Base-by-base conservation (phyloP, 2,888 invertebrate genomes). In the Lamproptera curius region DNA sequence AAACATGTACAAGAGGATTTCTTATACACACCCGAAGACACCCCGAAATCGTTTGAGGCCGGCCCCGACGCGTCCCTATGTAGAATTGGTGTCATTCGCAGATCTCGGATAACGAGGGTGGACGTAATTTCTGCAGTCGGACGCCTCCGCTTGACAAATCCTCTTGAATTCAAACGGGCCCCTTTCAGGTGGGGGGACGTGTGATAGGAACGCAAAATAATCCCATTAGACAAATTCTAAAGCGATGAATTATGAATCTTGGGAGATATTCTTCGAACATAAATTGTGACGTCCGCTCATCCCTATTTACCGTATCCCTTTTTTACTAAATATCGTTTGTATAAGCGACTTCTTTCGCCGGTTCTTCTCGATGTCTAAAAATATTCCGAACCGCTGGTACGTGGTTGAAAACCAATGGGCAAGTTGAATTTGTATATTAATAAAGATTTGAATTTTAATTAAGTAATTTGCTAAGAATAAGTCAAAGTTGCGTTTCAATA, bases 141-240 rank as follows among this genome's bases (percentile, higher is more conserved):
- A 56, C 71, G 69, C 66, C 62, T 69, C 58, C 52, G 55, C 67
- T 73, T 70, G 69, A 73, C 71, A 76, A 77, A 78, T 76, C 76
- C 76, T 70, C 77, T 78, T 76, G 72, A 73, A 78, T 72, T 70
- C 66, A 65, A 73, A 73, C 65, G 63, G 42, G 28, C 20, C 14
- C 48, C 47, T 17, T 47, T 66, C 63, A 58, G 59, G 61, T 62
- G 62, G 59, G 52, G 57, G 54, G 57, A 58, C 57, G 61, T 63
- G 65, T 61, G 57, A 60, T 51, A 62, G 58, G 65, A 67, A 68
- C 70, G 55, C 53, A 56, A 56, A 61, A 65, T 73, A 74, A 75
- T 75, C 70, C 63, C 56, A 61, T 75, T 73, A 75, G 58, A 55
- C 48, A 50, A 44, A 52, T 33, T 51, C 28, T 14, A 28, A 10